Evolutionary conservation across 2,113 vertebrate species (phyloP).

Genomic region (Caranx melampygus): DNA sequence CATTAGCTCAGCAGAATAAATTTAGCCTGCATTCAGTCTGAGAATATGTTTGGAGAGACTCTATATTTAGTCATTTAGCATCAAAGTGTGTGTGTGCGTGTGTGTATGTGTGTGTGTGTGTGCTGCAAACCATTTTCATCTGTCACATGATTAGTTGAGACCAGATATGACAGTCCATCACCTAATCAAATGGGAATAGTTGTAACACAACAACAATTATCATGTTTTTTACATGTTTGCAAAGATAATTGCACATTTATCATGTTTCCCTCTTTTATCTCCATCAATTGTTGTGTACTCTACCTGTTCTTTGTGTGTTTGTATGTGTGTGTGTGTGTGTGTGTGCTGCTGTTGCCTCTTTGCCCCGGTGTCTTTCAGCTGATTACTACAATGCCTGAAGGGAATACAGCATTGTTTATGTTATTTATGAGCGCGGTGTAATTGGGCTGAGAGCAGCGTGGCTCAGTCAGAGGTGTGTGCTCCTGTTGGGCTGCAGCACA

Average conservation of each 20-base stretch:
- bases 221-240: neutral
- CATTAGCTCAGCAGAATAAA: slow-evolving; percentile 73
- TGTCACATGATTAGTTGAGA: too few species aligned
- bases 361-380: slow-evolving; percentile 54
- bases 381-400: slow-evolving; percentile 71
- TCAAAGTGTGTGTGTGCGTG: neutral
- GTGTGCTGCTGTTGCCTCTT: slow-evolving; percentile 14
- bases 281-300: neutral
- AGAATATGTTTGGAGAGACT: slow-evolving; percentile 12
- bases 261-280: slow-evolving; percentile 27
- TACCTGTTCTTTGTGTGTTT: slow-evolving; percentile 20
- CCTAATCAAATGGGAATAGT: neutral
- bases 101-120: too few species aligned
- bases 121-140: too few species aligned
- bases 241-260: neutral
- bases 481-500: slow-evolving; percentile 40
- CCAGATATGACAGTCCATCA: neutral
- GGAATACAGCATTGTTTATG: slow-evolving; percentile 70
- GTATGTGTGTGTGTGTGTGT: slow-evolving; percentile 7
- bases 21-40: slow-evolving; percentile 69
- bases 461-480: slow-evolving; percentile 31
- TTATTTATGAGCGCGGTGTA: slow-evolving; percentile 78
- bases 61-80: slow-evolving; percentile 11
- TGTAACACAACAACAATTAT: slow-evolving; percentile 2
- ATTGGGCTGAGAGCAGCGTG: slow-evolving; percentile 67